Evolutionary conservation across 2,113 vertebrate species (phyloP).

Genomic region (Oryzias celebensis): DNA sequence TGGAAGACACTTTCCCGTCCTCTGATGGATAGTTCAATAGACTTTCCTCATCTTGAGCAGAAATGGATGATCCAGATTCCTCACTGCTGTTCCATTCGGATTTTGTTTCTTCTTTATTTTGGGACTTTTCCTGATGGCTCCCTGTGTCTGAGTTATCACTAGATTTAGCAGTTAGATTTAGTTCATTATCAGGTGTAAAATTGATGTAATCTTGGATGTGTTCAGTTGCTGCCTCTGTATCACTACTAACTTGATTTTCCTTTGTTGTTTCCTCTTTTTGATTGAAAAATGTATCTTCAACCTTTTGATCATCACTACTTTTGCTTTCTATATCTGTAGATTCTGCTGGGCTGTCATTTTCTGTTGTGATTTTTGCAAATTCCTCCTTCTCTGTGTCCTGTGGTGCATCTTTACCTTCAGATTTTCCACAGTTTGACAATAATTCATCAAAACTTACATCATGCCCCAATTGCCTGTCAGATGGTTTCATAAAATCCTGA

Average conservation of each 20-base stretch:
- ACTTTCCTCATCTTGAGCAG: neutral
- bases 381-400: neutral
- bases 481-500: neutral
- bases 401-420: neutral
- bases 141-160: slow-evolving; percentile 11
- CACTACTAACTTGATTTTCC: neutral
- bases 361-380: neutral
- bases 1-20: neutral
- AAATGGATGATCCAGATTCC: neutral
- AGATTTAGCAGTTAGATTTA: neutral
- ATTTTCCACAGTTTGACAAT: neutral
- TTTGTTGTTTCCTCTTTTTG: slow-evolving; percentile 1
- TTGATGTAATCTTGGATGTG: neutral
- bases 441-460: neutral
- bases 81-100: neutral
- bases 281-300: neutral
- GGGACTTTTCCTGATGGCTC: neutral
- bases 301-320: neutral
- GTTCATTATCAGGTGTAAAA: neutral
- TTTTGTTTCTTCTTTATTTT: slow-evolving; percentile 1
- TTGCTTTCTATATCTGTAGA: neutral
- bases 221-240: neutral
- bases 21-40: slow-evolving; percentile 2
- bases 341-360: neutral
- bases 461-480: neutral